Conservation (phyloP, 1,140 invertebrate species). For the Philotrypesis tridentata region DNA sequence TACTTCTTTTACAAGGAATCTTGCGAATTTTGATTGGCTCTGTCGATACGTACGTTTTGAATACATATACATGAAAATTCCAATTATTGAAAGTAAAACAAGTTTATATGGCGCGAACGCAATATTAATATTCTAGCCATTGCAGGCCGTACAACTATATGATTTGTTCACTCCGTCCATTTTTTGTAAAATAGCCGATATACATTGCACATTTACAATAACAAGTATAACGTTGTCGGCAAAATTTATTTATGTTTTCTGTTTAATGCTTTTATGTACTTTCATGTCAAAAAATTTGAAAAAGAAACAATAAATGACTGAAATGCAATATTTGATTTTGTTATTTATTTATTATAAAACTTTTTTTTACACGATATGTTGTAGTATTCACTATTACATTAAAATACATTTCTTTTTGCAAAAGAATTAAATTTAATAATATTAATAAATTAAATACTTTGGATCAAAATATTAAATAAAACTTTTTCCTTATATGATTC, state of each 20-base stretch:
- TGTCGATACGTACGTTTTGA: background rate
- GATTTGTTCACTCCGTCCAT: slow-evolving; percentile 50
- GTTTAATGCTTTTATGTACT: slow-evolving; percentile 41
- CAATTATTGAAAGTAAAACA: slow-evolving; percentile 27
- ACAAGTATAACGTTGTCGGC: slow-evolving; percentile 24
- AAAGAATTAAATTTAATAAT: too few species aligned
- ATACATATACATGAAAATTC: background rate
- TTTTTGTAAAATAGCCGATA: slow-evolving; percentile 45
- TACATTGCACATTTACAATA: slow-evolving; percentile 42
- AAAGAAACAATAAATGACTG: slow-evolving; percentile 44
- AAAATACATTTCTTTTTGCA: too few species aligned
- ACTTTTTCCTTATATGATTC: too few species aligned
- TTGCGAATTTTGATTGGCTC: slow-evolving; percentile 13
- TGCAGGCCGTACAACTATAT: slow-evolving; percentile 38
- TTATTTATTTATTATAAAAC: background rate
- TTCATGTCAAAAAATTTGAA: slow-evolving; percentile 29
- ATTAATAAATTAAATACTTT: too few species aligned
- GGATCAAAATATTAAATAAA: too few species aligned
- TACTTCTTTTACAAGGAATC: slow-evolving; percentile 26
- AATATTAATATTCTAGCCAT: slow-evolving; percentile 32
- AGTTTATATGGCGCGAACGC: background rate
- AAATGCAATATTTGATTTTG: slow-evolving; percentile 4
- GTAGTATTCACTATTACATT: too few species aligned
- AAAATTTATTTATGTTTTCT: slow-evolving; percentile 37
- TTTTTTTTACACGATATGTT: too few species aligned